Evolutionary conservation across 1,140 invertebrate species (phyloP), one percentile per base, ranked within the genome.

Genomic region (Heliconius eleuchia): DNA sequence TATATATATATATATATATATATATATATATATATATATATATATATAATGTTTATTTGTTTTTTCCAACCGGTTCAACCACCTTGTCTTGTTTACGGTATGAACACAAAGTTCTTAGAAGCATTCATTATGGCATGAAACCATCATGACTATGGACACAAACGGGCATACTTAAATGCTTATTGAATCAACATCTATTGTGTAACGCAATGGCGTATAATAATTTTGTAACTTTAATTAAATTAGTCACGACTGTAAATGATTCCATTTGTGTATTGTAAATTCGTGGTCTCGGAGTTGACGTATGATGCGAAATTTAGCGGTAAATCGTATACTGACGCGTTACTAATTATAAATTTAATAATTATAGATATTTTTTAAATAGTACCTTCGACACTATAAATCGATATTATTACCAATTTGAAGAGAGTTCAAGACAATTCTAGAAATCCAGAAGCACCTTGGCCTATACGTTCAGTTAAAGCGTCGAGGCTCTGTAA

Each of bases 111-210:
- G 80, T 87, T 87, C 86, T 77, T 81, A 85, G 86, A 87, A 87
- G 73, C 46, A 71, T 82, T 83, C 82, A 75, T 83, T 86, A 86
- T 81, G 83, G 81, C 77, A 76, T 80, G 80, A 84, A 85, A 86
- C 66, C 85, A 79, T 82, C 83, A 83, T 80, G 66, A 76, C 73
- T 55, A 71, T 71, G 74, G 55, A 80, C 71, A 79, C 70, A 50
- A 19, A 37, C 19, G 52, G 52, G 66, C 55, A 78, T 76, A 78
- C 73, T 30, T 71, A 77, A 82, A 66, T 72, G 77, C 74, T 70
- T 71, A 77, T 79, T 81, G 50, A 76, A 79, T 80, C 66, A 79
- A 83, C 42, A 39, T 42, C 73, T 60, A 78, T 78, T 78, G 71
- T 83, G 73, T 74, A 78, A 78, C 76, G 52, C 23, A 3, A 30